These are phyloP conservation scores for Cyprinodon tularosa DNA, from an alignment of 2,113 vertebrate genomes.

Conservation along the genomic window DNA sequence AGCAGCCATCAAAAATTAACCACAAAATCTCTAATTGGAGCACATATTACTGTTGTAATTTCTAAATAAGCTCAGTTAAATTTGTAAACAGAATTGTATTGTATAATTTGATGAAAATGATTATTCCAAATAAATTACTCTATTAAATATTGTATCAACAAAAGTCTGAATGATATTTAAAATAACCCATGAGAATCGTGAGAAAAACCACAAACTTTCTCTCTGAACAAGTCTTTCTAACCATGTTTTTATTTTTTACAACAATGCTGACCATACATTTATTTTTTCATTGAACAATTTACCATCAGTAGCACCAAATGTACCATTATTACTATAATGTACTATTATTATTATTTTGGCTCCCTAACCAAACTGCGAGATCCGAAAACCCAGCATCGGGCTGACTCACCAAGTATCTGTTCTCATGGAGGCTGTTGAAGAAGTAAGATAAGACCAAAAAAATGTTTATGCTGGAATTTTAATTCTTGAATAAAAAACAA, in stretches of 20 bases:
- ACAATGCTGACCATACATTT: background rate
- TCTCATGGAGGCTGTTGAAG: background rate
- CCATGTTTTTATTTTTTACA: background rate
- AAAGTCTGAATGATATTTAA: too few species aligned
- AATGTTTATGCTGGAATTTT: background rate
- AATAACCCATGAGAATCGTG: too few species aligned
- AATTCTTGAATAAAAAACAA: background rate
- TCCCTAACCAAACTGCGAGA: background rate
- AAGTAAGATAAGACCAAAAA: too few species aligned
- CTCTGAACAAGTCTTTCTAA: background rate
- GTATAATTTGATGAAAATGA: too few species aligned
- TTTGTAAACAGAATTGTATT: too few species aligned
- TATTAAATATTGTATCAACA: background rate
- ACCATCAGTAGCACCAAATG: background rate
- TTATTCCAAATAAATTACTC: too few species aligned
- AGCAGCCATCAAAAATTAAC: too few species aligned
- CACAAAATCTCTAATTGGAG: too few species aligned
- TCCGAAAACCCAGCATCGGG: background rate
- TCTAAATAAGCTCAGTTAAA: too few species aligned
- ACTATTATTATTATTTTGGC: too few species aligned
- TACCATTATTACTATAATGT: background rate
- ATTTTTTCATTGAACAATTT: slow-evolving; percentile 4
- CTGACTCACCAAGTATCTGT: background rate
- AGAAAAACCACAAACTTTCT: slow-evolving; percentile 8
- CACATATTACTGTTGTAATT: too few species aligned